Evolutionary conservation across 2,797 vertebrate genomes (phyloP).

Genomic region (Hydrolagus colliei): DNA sequence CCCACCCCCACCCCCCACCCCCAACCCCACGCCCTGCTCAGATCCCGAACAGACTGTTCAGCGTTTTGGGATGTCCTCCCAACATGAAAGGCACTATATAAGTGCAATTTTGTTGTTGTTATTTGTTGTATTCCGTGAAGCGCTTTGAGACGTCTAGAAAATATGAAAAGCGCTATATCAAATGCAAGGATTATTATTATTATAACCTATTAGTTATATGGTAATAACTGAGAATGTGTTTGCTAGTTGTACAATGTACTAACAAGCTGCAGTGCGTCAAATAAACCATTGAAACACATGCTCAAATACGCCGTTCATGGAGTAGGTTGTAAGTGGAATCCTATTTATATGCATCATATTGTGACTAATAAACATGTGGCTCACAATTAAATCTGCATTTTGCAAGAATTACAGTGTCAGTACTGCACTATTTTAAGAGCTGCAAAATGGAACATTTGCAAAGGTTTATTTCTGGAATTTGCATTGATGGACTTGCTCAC

Average conservation of each 20-base stretch:
- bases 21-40: too few species aligned
- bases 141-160: too few species aligned
- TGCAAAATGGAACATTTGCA: not conserved
- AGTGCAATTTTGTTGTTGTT: too few species aligned
- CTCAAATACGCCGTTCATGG: constrained; percentile 8
- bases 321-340: not conserved
- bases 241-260: not conserved
- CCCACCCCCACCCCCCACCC: too few species aligned
- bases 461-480: not conserved
- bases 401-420: not conserved
- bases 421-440: not conserved
- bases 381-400: not conserved
- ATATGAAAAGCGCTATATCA: too few species aligned
- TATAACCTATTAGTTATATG: not conserved
- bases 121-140: too few species aligned
- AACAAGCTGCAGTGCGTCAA: not conserved
- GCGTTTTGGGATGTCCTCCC: too few species aligned
- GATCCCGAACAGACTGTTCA: too few species aligned
- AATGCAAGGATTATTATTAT: too few species aligned
- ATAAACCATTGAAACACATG: not conserved
- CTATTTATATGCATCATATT: not conserved
- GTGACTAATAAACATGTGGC: not conserved
- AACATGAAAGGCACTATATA: too few species aligned
- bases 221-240: not conserved
- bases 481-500: too few species aligned